These are phyloP conservation scores for Sycon ciliatum DNA, from an alignment of 37 sponge, comb jelly and placozoan species.

Conservation along the genomic window DNA sequence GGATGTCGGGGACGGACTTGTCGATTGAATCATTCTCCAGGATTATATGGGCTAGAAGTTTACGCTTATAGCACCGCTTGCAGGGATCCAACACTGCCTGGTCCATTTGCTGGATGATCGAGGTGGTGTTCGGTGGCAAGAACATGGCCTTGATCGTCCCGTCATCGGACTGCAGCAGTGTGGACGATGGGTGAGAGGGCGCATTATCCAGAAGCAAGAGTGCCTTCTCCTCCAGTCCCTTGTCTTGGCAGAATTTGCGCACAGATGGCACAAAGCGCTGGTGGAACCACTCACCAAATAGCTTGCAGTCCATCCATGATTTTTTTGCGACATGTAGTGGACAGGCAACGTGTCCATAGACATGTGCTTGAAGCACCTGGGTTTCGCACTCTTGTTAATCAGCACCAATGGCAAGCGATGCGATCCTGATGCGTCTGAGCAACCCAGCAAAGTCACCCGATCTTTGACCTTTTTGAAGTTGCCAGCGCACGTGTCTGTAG, in stretches of 20 bases:
- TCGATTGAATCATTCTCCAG: constrained; percentile 12
- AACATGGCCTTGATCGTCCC: constrained; percentile 11
- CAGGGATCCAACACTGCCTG: constrained; percentile 9
- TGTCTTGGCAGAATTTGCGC: constrained; percentile 17
- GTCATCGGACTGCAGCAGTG: background rate
- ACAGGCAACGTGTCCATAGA: constrained; percentile 33
- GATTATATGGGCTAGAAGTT: background rate
- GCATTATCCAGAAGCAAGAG: constrained; percentile 13
- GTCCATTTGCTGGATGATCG: constrained; percentile 21
- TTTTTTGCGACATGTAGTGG: constrained; percentile 24
- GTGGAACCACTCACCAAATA: constrained; percentile 25
- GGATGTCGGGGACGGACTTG: constrained; percentile 21
- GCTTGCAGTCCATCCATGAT: constrained; percentile 12
- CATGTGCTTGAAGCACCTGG: constrained; percentile 42
- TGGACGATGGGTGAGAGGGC: background rate
- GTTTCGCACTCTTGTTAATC: constrained; percentile 27
- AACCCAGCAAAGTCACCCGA: background rate
- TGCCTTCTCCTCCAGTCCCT: constrained; percentile 12
- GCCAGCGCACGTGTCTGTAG: constrained; percentile 10
- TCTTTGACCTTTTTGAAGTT: constrained; percentile 42
- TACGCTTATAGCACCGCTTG: constrained; percentile 1
- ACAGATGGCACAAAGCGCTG: constrained; percentile 27
- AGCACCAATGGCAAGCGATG: constrained; percentile 24
- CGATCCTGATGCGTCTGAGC: constrained; percentile 33
- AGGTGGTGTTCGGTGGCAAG: constrained; percentile 25